phyloP scores from a whole-genome alignment of 2,113 vertebrate species.

The Chaetura pelagica region DNA sequence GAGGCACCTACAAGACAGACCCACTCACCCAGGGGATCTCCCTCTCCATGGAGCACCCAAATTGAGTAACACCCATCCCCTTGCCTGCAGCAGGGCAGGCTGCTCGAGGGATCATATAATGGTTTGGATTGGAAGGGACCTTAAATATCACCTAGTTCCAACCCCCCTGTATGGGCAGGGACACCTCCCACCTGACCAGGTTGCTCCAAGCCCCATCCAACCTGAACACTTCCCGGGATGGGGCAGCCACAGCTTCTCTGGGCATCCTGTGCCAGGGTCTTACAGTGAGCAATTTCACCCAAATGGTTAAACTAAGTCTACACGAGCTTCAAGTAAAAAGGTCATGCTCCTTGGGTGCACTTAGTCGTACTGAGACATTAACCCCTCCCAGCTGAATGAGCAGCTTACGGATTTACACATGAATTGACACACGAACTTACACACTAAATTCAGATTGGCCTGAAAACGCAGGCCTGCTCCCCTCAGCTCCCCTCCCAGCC shows the following conservation, averaged over 20 bases:
- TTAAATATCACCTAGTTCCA: too few species aligned
- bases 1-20: accelerated
- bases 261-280: too few species aligned
- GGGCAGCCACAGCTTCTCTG: too few species aligned
- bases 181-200: too few species aligned
- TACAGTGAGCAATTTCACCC: too few species aligned
- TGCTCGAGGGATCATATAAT: too few species aligned
- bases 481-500: too few species aligned
- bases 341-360: background rate
- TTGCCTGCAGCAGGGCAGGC: background rate
- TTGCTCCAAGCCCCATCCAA: too few species aligned
- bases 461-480: accelerated
- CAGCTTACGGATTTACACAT: accelerated
- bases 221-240: too few species aligned
- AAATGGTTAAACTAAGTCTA: background rate
- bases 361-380: background rate
- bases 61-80: background rate
- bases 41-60: background rate
- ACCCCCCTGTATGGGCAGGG: too few species aligned
- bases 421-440: accelerated
- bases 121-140: too few species aligned
- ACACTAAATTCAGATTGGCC: accelerated
- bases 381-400: accelerated
- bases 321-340: background rate
- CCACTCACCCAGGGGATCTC: accelerated